Evolutionary conservation across 1,140 invertebrate genomes (phyloP).

Genomic region (Polypedilum pembai): DNA sequence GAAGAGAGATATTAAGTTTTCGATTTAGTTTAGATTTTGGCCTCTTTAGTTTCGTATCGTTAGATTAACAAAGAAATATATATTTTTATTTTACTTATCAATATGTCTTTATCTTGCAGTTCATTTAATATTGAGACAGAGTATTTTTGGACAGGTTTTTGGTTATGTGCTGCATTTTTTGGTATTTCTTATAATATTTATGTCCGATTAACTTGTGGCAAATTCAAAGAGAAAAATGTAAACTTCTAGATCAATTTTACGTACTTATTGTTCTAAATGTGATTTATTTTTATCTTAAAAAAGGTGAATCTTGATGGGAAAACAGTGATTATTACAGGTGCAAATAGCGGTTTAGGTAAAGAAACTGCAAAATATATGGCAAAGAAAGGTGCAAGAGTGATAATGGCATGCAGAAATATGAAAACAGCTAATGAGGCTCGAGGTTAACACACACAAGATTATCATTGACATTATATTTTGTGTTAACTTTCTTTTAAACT

Average conservation of each 20-base stretch:
- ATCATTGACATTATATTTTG: neutral
- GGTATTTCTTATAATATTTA: neutral
- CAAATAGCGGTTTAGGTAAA: constrained; percentile 76
- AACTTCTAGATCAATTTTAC: neutral
- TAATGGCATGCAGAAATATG: constrained; percentile 73
- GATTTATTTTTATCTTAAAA: neutral
- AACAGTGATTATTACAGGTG: constrained; percentile 67
- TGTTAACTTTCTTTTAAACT: neutral
- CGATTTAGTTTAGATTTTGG: too few species aligned
- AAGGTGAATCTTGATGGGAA: constrained; percentile 49
- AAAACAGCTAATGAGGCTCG: constrained; percentile 50
- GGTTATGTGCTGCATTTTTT: neutral
- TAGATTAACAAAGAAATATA: too few species aligned
- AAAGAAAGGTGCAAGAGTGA: constrained; percentile 52
- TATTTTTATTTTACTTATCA: neutral
- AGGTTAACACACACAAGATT: neutral
- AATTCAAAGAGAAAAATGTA: neutral
- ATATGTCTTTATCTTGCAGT: neutral
- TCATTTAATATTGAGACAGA: neutral
- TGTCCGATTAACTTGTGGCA: neutral
- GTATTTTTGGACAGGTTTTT: neutral
- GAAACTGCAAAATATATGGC: constrained; percentile 57
- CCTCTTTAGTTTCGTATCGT: too few species aligned
- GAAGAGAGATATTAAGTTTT: too few species aligned
- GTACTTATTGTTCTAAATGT: neutral